Percentiles rank a stretch among this genome's conserved stretches.
These are phyloP conservation scores for Synodontis membranacea DNA, from an alignment of 2,113 vertebrate genomes.

Conservation along the genomic window DNA sequence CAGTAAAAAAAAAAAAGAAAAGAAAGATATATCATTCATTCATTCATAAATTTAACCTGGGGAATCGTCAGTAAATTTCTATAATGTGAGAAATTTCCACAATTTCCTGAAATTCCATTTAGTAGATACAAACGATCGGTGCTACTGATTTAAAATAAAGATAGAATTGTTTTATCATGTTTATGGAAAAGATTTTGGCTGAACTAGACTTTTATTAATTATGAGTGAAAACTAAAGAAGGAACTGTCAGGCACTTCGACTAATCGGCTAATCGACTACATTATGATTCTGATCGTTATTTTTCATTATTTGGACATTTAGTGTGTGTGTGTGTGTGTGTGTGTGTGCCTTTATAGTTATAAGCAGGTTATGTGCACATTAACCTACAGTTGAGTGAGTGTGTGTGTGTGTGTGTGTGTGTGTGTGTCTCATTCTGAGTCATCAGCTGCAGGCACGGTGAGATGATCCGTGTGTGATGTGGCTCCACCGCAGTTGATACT, in stretches of 20 bases:
- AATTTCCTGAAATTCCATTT: not conserved
- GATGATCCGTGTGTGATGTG: not conserved
- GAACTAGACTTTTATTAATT: not conserved
- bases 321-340: not conserved
- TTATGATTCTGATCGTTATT: not conserved
- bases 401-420: constrained; percentile 44
- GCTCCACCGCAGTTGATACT: not conserved
- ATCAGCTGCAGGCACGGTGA: constrained; percentile 13
- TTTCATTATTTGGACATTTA: not conserved
- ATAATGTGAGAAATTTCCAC: not conserved
- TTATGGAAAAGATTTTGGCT: not conserved
- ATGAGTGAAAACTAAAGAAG: not conserved
- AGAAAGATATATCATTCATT: not conserved
- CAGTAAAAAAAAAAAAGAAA: not conserved
- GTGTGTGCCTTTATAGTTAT: not conserved
- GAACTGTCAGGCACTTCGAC: not conserved
- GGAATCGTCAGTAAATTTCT: not conserved
- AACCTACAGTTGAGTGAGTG: constrained; percentile 57
- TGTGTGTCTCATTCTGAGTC: constrained; percentile 20
- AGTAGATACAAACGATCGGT: not conserved
- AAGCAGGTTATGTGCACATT: constrained; percentile 15
- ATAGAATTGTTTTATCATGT: not conserved
- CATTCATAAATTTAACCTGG: not conserved
- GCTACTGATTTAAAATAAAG: not conserved
- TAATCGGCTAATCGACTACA: not conserved